Evolutionary conservation across 2,113 vertebrate genomes (phyloP), one percentile per base, ranked within the genome.

Genomic region (Poicephalus gulielmi): DNA sequence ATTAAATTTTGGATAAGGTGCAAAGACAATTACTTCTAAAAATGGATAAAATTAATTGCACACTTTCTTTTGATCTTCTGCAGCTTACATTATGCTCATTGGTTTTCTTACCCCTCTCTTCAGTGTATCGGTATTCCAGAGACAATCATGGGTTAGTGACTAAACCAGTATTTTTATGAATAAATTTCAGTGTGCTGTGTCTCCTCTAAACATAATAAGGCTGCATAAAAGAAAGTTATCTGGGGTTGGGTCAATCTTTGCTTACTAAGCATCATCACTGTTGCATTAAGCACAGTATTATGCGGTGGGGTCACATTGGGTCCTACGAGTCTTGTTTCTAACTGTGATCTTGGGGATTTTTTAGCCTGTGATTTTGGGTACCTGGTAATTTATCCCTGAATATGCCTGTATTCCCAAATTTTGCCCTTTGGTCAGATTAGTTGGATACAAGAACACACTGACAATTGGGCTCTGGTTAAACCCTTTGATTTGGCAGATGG

Each of bases 1-100:
- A 95, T 96, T 97, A 97, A 95, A 95, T 95, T 95, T 95, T 96
- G 88, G 92, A 83, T 96, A 96, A 97, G 92, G 84, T 97, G 89
- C 88, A 96, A 96, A 95, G 86, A 95, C 94, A 95, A 94, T 95
- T 95, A 96, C 87, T 95, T 96, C 92, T 95, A 95, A 96, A 95
- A 94, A 94, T 91, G 92, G 92, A 92, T 85, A 62, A 91, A 96
- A 96, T 96, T 96, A 96, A 97, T 96, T 95, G 95, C 83, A 39
- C 86, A 89, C 80, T 94, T 97, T 80, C 94, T 91, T 97, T 96
- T 97, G 95, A 97, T 95, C 91, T 96, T 96, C 66, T 80, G 62
- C 41, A 77, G 88, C 75, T 95, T 91, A 88, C 69, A 77, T 94
- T 94, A 88, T 63, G 85, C 77, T 83, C 79, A 50, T 90, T 94